These are phyloP conservation scores for Syngnathoides biaculeatus DNA, from an alignment of 2,113 vertebrate genomes.

Conservation along the genomic window DNA sequence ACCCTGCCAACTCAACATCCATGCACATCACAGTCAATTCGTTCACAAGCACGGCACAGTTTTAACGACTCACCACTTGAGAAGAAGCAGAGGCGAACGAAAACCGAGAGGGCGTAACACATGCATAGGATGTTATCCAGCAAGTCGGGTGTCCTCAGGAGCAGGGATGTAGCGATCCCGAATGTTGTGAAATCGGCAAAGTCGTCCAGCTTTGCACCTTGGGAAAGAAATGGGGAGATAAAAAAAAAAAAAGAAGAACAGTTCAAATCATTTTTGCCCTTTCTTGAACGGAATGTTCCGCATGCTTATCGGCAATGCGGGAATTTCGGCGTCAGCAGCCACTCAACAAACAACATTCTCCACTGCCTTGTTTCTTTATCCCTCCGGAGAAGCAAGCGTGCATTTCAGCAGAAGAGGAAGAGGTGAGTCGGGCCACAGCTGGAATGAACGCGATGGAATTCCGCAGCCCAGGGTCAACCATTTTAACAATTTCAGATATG, in stretches of 20 bases:
- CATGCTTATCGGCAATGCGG: conserved; percentile 17
- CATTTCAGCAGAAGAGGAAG: conserved; percentile 50
- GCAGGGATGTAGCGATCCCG: conserved; percentile 82
- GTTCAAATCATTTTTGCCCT: not conserved
- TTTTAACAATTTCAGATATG: conserved; percentile 74
- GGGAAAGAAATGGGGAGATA: not conserved
- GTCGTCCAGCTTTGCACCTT: conserved; percentile 87
- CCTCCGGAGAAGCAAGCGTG: conserved; percentile 31
- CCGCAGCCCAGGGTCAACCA: conserved; percentile 60
- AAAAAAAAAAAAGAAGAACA: not conserved
- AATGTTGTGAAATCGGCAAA: conserved; percentile 91
- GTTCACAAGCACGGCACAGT: not conserved
- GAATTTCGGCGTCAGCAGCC: conserved; percentile 53
- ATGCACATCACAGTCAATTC: too few species aligned
- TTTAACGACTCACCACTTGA: conserved; percentile 72
- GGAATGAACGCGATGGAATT: conserved; percentile 60
- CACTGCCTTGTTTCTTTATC: conserved; percentile 49
- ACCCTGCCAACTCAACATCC: too few species aligned
- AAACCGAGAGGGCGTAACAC: conserved; percentile 80
- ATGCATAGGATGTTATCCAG: conserved; percentile 80
- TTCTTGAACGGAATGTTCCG: not conserved
- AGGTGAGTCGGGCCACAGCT: conserved; percentile 41
- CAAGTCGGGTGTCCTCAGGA: conserved; percentile 75
- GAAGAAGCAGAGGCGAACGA: conserved; percentile 86
- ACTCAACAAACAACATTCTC: conserved; percentile 65